These are phyloP conservation scores for Lomographa bimaculata DNA, from an alignment of 2,888 invertebrate genomes.

Conservation along the genomic window DNA sequence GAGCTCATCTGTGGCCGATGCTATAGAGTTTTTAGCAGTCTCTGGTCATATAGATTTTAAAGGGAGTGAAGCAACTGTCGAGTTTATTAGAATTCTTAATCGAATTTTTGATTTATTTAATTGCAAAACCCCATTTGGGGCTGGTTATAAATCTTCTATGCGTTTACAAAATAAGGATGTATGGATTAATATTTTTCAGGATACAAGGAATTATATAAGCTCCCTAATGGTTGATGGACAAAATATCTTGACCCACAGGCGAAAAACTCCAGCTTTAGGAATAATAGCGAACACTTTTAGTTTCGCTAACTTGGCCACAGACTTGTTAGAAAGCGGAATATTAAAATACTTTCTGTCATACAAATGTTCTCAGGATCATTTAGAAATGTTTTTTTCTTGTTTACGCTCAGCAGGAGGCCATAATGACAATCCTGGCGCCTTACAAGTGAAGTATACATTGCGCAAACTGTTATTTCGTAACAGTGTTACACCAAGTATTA, in stretches of 20 bases:
- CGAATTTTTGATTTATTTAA: no score
- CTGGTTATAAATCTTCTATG: no score
- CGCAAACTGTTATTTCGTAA: constrained; percentile 21
- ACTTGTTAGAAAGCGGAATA: no score
- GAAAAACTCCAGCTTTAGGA: constrained; percentile 15
- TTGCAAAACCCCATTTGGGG: no score
- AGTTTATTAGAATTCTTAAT: no score
- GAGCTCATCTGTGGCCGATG: constrained; percentile 27
- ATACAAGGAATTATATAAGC: constrained; percentile 12
- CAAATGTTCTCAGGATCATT: constrained; percentile 3
- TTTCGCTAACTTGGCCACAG: no score
- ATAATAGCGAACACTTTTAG: constrained; percentile 1
- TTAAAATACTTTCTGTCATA: constrained; percentile 18
- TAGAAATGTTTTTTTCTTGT: constrained; percentile 24
- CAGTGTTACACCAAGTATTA: constrained; percentile 17
- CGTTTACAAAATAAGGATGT: no score
- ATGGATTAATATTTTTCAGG: no score
- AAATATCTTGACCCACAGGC: constrained; percentile 15
- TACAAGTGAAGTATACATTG: constrained; percentile 19
- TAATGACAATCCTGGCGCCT: constrained; percentile 9
- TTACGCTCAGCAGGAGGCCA: constrained; percentile 15
- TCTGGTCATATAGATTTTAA: constrained; percentile 6
- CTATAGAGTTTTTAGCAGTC: constrained; percentile 20
- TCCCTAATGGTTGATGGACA: constrained; percentile 12
- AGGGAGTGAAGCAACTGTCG: constrained; percentile 25